Base-by-base conservation (phyloP, 1,140 invertebrate species). In the Mya arenaria region DNA sequence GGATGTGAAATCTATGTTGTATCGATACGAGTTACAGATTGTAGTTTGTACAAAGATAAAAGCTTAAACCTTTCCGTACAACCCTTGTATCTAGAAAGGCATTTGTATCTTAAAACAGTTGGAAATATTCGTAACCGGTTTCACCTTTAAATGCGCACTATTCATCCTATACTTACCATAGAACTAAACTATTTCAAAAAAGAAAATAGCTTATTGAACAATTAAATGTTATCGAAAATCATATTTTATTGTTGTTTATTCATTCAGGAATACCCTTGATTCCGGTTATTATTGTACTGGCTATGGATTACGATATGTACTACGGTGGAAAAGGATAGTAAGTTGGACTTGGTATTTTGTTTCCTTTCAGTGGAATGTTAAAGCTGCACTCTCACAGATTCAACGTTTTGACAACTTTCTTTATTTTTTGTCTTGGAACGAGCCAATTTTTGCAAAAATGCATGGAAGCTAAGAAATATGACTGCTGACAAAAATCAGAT, bases 241-340 rank as follows among this genome's bases (percentile, higher is more conserved):
- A 44, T 10, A 10, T 10, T 44, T 10, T 44, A 58, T 34, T 17
- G 6, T 19, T 74, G 44, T 30, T 56, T 58, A 41, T 73, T 48
- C 48, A 80, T 85, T 44, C 84, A 91, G 90, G 86, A 28, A 32
- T 90, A 23, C 90, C 90, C n/a, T 32, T 88, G 13, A 83, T 91
- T 13, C 89, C 89, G 1, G 88, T 91, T 0, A 86, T 89, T 25
- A 75, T 86, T 28, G 69, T 89, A 2, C 75, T 89, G 28, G 80
- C 85, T 15, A 74, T 90, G 37, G 88, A 92, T 72, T 74, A 86
- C 56, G 79, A 87, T 30, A 55, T 90, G 39, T 91, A 90, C 77
- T 83, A 74, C n/a, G 88, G 88, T 30, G 87, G 88, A 39, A 77
- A 84, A 10, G 52, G 72, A 8, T 89, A 89, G 88, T 90, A 82